Evolutionary conservation across 35 echinoderm and acorn worm species (phyloP), one percentile per base, ranked within the genome.

Genomic region (Acanthaster planci): DNA sequence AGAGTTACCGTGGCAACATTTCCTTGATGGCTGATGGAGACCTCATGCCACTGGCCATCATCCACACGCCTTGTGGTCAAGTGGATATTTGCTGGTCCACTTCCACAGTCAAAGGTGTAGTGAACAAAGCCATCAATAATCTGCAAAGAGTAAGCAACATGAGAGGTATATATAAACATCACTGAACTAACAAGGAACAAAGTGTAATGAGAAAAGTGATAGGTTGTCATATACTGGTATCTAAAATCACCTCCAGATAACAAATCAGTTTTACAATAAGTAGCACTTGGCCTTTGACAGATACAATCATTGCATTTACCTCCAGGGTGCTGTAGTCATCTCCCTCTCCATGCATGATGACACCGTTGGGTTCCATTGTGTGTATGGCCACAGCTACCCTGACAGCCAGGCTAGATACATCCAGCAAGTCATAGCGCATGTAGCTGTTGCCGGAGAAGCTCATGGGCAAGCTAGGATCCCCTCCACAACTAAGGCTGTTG

Each of bases 311-410:
- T 23, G 7, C 16, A 88, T 77, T 39, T 59, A 99, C 96, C 96
- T 99, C 88, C 18, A 94, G 55, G 16, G 86, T 75, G 54, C 92
- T 94, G 79, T 85, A 93, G 52, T 99, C 96, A 79, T 76, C 60
- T 4, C 96, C 96, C 39, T 90, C 92, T 2, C 92, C 96, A 80
- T 99, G 81, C 95, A 97, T 97, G 50, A 99, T 94, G 52, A 94
- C 82, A 17, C 96, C 96, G 51, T 94, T 84, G 0, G 92, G 17
- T 57, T 77, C 57, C 2, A 47, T 55, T 21, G 92, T 94, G 39
- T 85, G 88, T 39, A 94, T 60, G 12, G 84, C 82, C 0, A 82
- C 68, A 0, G 89, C 85, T 7, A 99, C 68, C 44, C 44, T 85
- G 9, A 92, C 88, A 1, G 85, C 82, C 0, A 89, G 59, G 5